phyloP scores from a whole-genome alignment of 1,140 invertebrate genomes.

The Drosophila grimshawi region DNA sequence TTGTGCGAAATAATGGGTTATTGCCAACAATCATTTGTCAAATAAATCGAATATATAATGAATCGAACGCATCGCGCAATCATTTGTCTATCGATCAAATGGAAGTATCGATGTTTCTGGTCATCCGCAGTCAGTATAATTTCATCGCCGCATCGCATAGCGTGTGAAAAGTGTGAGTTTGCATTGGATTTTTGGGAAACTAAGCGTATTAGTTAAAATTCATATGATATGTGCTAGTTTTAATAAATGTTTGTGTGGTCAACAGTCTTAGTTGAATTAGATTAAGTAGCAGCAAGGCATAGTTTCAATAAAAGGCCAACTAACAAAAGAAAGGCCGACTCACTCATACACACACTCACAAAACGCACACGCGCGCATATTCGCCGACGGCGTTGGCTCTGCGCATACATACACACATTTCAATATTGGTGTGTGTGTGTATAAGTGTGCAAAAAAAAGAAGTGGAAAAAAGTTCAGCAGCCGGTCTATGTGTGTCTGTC shows the following conservation, averaged over 20 bases:
- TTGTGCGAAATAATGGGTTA: background rate
- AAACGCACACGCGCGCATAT: constrained; percentile 20
- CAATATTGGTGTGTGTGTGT: constrained; percentile 49
- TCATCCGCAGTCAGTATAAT: constrained; percentile 43
- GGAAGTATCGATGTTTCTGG: constrained; percentile 2
- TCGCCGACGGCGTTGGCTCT: constrained; percentile 64
- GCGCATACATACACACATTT: constrained; percentile 28
- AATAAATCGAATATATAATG: background rate
- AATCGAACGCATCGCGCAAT: background rate
- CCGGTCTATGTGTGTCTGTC: constrained; percentile 40
- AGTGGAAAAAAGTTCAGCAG: constrained; percentile 65
- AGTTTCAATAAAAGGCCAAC: constrained; percentile 19
- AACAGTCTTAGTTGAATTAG: background rate
- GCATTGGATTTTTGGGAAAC: constrained; percentile 27
- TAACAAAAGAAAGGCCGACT: constrained; percentile 44
- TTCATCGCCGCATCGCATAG: constrained; percentile 55
- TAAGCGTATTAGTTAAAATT: constrained; percentile 23
- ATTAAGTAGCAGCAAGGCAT: background rate
- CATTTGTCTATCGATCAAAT: constrained; percentile 8
- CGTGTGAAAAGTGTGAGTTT: constrained; percentile 66
- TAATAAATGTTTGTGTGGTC: constrained; percentile 9
- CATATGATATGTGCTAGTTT: constrained; percentile 12
- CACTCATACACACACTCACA: constrained; percentile 37
- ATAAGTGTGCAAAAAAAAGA: constrained; percentile 69
- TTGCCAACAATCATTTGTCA: background rate